Evolutionary conservation across 2,113 vertebrate species (phyloP).

Genomic region (Lates calcarifer): DNA sequence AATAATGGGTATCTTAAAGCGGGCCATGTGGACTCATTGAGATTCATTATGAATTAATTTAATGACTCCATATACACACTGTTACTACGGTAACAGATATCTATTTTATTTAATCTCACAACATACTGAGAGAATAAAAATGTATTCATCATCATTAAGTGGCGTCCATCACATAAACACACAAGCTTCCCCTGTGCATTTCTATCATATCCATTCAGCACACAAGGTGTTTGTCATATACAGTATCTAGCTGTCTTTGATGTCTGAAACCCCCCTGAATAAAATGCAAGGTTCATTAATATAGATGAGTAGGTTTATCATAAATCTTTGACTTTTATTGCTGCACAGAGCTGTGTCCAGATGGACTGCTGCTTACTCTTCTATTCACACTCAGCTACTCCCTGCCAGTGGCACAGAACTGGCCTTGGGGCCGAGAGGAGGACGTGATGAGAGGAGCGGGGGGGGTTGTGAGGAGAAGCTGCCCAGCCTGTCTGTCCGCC

Average conservation of each 20-base stretch:
- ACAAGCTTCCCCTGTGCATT: conserved; percentile 21
- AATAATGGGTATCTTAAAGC: conserved; percentile 21
- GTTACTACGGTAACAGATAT: background rate
- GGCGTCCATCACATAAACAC: conserved; percentile 18
- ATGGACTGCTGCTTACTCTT: conserved; percentile 62
- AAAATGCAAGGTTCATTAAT: conserved; percentile 68
- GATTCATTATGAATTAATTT: background rate
- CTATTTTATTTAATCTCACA: background rate
- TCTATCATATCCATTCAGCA: background rate
- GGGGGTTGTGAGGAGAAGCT: conserved; percentile 10
- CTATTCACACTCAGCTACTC: conserved; percentile 64
- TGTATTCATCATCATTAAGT: background rate
- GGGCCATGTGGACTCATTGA: conserved; percentile 27
- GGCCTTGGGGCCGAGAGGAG: conserved; percentile 53
- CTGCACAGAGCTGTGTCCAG: conserved; percentile 58
- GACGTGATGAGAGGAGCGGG: background rate
- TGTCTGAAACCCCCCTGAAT: conserved; percentile 43
- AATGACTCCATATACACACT: background rate
- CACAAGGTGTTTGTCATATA: conserved; percentile 18
- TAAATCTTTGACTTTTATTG: conserved; percentile 74
- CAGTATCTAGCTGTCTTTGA: conserved; percentile 35
- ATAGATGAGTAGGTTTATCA: conserved; percentile 71
- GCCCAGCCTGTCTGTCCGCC: conserved; percentile 37
- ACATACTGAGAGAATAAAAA: conserved; percentile 14
- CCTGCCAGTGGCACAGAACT: conserved; percentile 40